These are phyloP conservation scores for Ryuthela nishihirai DNA, from an alignment of 2,888 invertebrate species.

Conservation along the genomic window DNA sequence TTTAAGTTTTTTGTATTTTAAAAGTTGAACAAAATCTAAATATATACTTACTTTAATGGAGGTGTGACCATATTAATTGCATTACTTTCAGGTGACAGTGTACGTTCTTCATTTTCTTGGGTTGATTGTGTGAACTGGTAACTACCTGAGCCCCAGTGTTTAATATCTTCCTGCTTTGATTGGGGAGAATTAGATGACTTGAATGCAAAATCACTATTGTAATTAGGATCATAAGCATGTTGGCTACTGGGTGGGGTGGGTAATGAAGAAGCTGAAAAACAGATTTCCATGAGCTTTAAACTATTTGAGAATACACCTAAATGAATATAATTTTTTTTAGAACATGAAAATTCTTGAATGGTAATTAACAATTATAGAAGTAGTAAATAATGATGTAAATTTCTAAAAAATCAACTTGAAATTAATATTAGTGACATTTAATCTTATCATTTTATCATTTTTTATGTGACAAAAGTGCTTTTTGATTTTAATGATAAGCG, in stretches of 20 bases:
- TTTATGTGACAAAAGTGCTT: no score
- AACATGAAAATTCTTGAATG: not conserved
- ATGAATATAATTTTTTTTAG: not conserved
- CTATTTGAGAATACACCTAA: not conserved
- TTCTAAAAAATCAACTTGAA: not conserved
- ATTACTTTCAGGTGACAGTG: no score
- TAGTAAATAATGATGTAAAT: not conserved
- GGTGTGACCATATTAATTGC: no score
- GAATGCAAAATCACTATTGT: constrained; percentile 2
- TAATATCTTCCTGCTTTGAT: constrained; percentile 8
- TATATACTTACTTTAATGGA: no score
- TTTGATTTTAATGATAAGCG: no score
- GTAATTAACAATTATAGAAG: not conserved
- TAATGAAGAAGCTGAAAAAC: constrained; percentile 8
- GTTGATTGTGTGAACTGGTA: no score
- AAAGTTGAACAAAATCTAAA: no score
- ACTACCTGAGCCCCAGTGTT: no score
- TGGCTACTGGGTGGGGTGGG: constrained; percentile 18
- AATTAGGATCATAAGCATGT: not conserved
- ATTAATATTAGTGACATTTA: not conserved
- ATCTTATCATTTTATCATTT: no score
- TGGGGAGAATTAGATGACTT: constrained; percentile 16
- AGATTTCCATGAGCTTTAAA: not conserved
- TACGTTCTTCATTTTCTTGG: no score
- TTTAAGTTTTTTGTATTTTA: no score